A percentile compares a stretch with the other conserved stretches of the same genome.
phyloP scores from a whole-genome alignment of 2,113 vertebrate genomes.

The Helogale parvula region DNA sequence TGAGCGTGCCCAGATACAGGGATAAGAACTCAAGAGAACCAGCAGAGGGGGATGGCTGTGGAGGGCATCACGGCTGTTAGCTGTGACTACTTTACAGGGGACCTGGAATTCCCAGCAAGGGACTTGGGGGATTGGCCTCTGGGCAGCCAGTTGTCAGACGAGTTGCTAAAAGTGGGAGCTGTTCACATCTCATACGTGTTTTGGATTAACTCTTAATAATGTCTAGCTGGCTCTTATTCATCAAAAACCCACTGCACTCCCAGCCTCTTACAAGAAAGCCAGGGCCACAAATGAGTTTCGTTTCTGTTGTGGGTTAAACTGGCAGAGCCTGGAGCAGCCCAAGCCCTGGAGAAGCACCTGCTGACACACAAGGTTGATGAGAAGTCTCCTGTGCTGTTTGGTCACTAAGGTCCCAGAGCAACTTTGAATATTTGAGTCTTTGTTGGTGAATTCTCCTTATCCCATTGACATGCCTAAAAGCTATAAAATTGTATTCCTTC shows the following conservation, averaged over 20 bases:
- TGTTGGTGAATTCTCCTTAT: background rate
- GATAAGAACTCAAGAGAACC: background rate
- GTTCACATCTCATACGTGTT: background rate
- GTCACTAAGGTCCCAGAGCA: background rate
- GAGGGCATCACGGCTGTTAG: background rate
- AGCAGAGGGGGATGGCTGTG: accelerated
- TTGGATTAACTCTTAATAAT: background rate
- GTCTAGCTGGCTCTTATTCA: too few relatives aligned
- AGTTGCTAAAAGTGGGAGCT: background rate
- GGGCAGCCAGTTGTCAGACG: too few relatives aligned
- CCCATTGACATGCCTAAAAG: background rate
- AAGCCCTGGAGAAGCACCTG: background rate
- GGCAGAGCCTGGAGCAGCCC: background rate
- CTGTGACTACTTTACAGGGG: background rate
- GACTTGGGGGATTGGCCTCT: background rate
- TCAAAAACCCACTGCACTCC: background rate
- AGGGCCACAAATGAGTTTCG: too few relatives aligned
- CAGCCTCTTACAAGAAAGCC: background rate
- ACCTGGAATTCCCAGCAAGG: background rate
- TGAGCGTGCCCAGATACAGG: background rate
- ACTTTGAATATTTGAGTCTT: background rate
- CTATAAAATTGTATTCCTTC: background rate
- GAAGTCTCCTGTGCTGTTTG: background rate
- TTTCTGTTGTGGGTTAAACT: background rate
- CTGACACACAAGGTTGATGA: background rate